Conservation (phyloP, 2,888 invertebrate species). For the Cryptophagus acutangulus region DNA sequence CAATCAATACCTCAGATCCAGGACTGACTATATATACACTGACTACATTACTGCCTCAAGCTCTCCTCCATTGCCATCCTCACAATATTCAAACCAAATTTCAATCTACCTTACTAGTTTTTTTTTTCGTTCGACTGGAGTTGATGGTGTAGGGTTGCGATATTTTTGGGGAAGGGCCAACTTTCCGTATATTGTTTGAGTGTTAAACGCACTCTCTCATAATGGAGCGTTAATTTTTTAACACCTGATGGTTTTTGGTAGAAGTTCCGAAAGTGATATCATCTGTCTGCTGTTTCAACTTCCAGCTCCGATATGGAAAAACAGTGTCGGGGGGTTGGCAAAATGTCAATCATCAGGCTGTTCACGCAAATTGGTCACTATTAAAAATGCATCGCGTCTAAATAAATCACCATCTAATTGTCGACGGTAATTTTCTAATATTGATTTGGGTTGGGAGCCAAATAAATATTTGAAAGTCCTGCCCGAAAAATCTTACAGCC, state of each 20-base stretch:
- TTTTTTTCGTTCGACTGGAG: too few species aligned
- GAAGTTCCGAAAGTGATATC: slow-evolving; percentile 35
- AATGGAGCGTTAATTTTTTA: slow-evolving; percentile 44
- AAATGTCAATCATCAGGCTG: slow-evolving; percentile 35
- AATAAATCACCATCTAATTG: slow-evolving; percentile 29
- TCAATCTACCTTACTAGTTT: slow-evolving; percentile 16
- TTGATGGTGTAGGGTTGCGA: background rate
- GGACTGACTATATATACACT: slow-evolving; percentile 34
- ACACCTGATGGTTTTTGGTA: slow-evolving; percentile 37
- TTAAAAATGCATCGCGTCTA: slow-evolving; percentile 29
- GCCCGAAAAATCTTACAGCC: too few species aligned
- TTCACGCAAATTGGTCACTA: slow-evolving; percentile 34
- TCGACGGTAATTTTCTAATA: slow-evolving; percentile 7
- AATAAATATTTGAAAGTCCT: too few species aligned
- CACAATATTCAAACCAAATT: too few species aligned
- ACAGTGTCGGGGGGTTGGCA: slow-evolving; percentile 21
- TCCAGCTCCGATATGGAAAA: too few species aligned
- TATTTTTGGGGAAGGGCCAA: slow-evolving; percentile 12
- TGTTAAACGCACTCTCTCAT: slow-evolving; percentile 39
- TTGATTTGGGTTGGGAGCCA: slow-evolving; percentile 20
- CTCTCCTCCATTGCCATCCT: too few species aligned
- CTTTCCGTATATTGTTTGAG: slow-evolving; percentile 29
- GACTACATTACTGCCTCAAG: slow-evolving; percentile 37
- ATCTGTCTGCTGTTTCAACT: slow-evolving; percentile 26
- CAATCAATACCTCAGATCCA: slow-evolving; percentile 47